Evolutionary conservation across 2,113 vertebrate species (phyloP).

Genomic region (Spea bombifrons): DNA sequence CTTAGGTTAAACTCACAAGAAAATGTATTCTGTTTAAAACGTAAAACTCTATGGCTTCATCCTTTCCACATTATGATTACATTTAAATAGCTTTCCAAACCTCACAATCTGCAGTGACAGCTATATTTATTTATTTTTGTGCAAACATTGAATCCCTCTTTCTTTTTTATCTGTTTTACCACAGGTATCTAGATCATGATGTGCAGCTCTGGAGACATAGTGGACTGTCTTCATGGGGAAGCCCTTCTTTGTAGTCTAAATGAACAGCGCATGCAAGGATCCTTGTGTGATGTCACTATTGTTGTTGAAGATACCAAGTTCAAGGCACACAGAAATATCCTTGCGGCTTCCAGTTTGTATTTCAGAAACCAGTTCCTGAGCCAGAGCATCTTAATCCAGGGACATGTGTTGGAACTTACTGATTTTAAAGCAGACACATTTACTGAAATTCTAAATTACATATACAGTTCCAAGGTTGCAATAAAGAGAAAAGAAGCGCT

Average conservation of each 20-base stretch:
- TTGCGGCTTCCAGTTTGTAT: constrained; percentile 93
- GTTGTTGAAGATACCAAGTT: constrained; percentile 98
- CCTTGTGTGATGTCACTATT: constrained; percentile 94
- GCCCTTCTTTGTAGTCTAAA: constrained; percentile 87
- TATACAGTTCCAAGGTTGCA: constrained; percentile 90
- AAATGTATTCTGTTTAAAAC: too few relatives aligned
- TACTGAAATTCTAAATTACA: constrained; percentile 92
- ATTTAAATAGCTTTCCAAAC: not conserved
- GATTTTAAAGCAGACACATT: constrained; percentile 96
- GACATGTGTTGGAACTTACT: constrained; percentile 89
- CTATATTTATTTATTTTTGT: not conserved
- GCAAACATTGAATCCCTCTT: not conserved
- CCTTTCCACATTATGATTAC: too few relatives aligned
- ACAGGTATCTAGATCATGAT: constrained; percentile 76
- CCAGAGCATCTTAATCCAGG: constrained; percentile 76
- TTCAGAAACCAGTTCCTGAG: constrained; percentile 88
- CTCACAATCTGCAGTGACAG: not conserved
- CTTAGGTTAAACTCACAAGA: too few relatives aligned
- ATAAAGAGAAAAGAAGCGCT: constrained; percentile 75
- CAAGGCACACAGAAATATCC: constrained; percentile 91
- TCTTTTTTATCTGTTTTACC: constrained; percentile 51
- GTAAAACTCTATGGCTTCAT: too few relatives aligned
- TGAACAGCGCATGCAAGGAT: constrained; percentile 89
- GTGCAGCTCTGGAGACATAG: constrained; percentile 81
- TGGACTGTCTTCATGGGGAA: constrained; percentile 85